These are phyloP conservation scores for Spialia ferax DNA, from an alignment of 2,888 invertebrate species.

Conservation along the genomic window DNA sequence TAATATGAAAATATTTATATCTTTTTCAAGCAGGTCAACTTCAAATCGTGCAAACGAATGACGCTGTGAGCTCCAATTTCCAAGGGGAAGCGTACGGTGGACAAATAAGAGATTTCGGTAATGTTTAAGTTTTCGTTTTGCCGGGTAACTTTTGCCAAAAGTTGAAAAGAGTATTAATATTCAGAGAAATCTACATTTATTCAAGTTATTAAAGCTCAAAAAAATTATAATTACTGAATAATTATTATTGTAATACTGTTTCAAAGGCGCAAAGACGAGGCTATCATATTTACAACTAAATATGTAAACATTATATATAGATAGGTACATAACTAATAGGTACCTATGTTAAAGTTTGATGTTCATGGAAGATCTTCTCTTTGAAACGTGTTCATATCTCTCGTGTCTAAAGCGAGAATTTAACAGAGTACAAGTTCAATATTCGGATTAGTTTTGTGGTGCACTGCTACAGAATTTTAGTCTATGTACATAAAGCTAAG, in stretches of 20 bases:
- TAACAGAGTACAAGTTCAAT: neutral
- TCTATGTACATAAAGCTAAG: neutral
- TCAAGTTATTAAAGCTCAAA: too few relatives aligned
- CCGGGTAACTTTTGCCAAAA: too few relatives aligned
- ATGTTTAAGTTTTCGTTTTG: conserved; percentile 3
- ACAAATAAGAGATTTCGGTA: conserved; percentile 79
- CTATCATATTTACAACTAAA: too few relatives aligned
- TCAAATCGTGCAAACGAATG: conserved; percentile 66
- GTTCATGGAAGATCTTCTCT: neutral
- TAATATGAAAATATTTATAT: conserved; percentile 6
- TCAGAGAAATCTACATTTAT: too few relatives aligned
- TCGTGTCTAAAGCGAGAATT: neutral
- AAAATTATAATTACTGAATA: too few relatives aligned
- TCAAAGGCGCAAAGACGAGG: too few relatives aligned
- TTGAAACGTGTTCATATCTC: neutral
- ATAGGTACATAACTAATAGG: too few relatives aligned
- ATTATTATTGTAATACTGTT: too few relatives aligned
- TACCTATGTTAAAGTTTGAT: neutral
- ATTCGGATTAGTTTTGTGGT: conserved; percentile 8
- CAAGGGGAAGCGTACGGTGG: conserved; percentile 79
- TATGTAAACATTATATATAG: too few relatives aligned
- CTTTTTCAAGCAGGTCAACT: conserved; percentile 64
- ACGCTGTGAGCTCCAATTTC: conserved; percentile 79
- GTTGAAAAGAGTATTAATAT: too few relatives aligned
- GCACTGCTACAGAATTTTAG: neutral